A percentile compares a stretch with the other conserved stretches of the same genome.
Evolutionary conservation across 2,113 vertebrate genomes (phyloP).

Genomic region (Phaethon lepturus): DNA sequence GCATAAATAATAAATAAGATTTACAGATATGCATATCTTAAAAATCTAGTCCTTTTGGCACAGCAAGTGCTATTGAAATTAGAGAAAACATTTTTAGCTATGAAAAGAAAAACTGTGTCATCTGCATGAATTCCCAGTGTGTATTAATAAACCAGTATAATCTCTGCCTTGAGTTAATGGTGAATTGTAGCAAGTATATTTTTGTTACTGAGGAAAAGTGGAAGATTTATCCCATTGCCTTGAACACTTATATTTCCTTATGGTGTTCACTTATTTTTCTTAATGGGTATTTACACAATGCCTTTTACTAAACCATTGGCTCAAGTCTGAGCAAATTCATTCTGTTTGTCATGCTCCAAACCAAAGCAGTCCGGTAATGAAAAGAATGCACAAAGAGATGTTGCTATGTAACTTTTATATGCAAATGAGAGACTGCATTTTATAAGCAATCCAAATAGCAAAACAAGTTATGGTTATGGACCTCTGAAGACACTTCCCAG

Average conservation of each 20-base stretch:
- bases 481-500: background rate
- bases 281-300: background rate
- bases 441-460: background rate
- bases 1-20: background rate
- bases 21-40: background rate
- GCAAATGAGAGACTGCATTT: background rate
- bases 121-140: background rate
- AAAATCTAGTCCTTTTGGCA: background rate
- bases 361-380: background rate
- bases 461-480: background rate
- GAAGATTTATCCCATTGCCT: constrained; percentile 23
- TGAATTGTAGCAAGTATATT: background rate
- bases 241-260: background rate
- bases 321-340: background rate
- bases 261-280: constrained; percentile 10
- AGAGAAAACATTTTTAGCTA: background rate
- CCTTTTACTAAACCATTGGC: background rate
- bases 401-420: background rate
- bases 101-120: background rate
- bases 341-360: constrained; percentile 15
- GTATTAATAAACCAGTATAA: background rate
- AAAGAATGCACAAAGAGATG: background rate
- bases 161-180: background rate
- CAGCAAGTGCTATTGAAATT: background rate
- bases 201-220: constrained; percentile 14